Base-by-base conservation (phyloP, 2,888 invertebrate genomes). In the Tetragonula carbonaria region DNA sequence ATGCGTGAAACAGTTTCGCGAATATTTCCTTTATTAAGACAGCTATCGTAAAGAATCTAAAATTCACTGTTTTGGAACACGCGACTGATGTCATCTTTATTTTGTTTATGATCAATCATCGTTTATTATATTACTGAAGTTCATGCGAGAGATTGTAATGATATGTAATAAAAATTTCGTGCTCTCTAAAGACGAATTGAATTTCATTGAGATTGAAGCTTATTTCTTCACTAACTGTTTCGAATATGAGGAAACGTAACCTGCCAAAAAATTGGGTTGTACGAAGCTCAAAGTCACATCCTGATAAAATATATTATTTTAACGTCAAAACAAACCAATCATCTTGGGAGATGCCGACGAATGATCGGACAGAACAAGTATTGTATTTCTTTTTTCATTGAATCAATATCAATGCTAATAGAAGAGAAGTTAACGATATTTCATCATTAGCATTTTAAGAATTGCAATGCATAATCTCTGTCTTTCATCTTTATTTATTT, bases 261-360 rank as follows among this genome's bases (percentile, higher is more conserved):
- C 79, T 93, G 21, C 91, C 92, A 3, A 82, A 89, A 18, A 87
- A 91, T 80, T 94, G 94, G 94, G 86, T 92, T 21, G 88, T 88
- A 21, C 80, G 86, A 2, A 88, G 83, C 62, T 94, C 94, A 0
- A 93, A 90, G 57, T 92, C 82, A 51, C 86, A 91, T 80, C 93
- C 92, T 0, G 90, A 93, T 38, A 88, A 85, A 77, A 85, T 92
- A 28, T 94, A 93, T 82, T 94, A 93, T 84, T 94, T 93, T 55
- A 94, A 94, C 75, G 85, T 89, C 16, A 89, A 85, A 66, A 93
- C 93, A 13, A 91, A 91, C 4, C 66, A 91, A 67, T 87, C 92
- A 5, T 90, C 91, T 2, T 94, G 94, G 94, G 78, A 85, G 6
- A 23, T 78, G 55, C 93, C 94, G 0, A 18, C 51, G 4, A n/a